Base-by-base conservation (phyloP, 1,140 invertebrate genomes). In the Pseudomyrmex pallidus region DNA sequence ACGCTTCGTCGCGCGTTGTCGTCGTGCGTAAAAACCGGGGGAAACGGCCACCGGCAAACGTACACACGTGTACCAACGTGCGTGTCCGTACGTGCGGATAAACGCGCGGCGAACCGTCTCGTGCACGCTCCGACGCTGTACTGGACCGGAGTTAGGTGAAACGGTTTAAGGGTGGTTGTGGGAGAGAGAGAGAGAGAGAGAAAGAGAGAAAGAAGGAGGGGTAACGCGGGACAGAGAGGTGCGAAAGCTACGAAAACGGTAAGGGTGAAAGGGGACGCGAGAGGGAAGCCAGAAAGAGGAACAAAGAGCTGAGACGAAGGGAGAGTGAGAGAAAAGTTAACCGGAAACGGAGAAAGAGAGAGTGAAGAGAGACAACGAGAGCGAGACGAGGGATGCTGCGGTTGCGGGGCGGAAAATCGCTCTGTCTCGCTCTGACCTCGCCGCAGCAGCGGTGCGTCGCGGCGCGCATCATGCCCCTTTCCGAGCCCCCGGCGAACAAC, bases 361-460 rank as follows among this genome's bases (percentile, higher is more conserved):
- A 12, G 13, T 13, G 64, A 1, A 54, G 13, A 48, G 61, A 54
- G 48, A 74, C 46, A 22, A 76, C 61, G 25, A 74, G 22, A 13
- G 57, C 13, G 25, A 10, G 82, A 87, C 54, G 82, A 86, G 87
- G 90, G 92, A 93, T 92, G 92, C 92, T 92, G 92, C 90, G 91
- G 91, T 92, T 92, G 87, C 89, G 74, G 89, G 90, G 88, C 10
- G 77, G 77, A 90, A 89, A 90, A 61, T 87, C 74, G 67, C 80
- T 84, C 87, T 50, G 68, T 78, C 85, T 82, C 54, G 1, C 83
- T 89, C 67, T 82, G 61, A 87, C 86, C 84, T 85, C 90, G 89
- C 91, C 90, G 91, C 91, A 93, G 91, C 91, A 93, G 90, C 91
- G 25, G 64, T 76, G 91, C 87, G 86, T 90, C 90, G 90, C 89